Evolutionary conservation across 1,140 invertebrate genomes (phyloP).

Genomic region (Bombus sibiricus): DNA sequence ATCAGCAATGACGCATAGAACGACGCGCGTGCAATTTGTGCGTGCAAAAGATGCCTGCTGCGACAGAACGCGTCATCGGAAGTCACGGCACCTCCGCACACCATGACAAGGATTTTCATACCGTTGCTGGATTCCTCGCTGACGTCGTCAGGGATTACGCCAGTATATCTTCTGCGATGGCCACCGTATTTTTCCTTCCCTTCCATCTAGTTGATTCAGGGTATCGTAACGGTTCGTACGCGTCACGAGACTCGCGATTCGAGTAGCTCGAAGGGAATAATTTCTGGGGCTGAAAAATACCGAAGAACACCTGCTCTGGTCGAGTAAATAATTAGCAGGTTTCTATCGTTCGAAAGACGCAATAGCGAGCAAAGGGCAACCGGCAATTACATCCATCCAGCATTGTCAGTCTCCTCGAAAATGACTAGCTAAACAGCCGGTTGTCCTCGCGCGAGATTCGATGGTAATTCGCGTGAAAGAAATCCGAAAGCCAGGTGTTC

Average conservation of each 20-base stretch:
- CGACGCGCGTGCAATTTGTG: no score
- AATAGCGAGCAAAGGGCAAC: neutral
- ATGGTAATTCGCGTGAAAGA: neutral
- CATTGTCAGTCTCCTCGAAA: neutral
- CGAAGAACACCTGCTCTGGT: neutral
- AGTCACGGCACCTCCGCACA: neutral
- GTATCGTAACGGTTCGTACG: constrained; percentile 4
- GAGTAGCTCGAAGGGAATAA: neutral
- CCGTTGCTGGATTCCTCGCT: neutral
- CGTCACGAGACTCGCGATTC: neutral
- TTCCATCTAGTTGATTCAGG: neutral
- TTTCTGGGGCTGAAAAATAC: neutral
- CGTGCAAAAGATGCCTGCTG: no score
- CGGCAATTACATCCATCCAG: constrained; percentile 3
- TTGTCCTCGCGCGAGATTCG: neutral
- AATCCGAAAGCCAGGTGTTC: neutral
- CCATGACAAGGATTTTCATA: no score
- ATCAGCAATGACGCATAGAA: neutral
- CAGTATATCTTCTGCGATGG: neutral
- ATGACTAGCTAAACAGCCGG: neutral
- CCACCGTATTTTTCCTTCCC: neutral
- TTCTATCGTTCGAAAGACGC: constrained; percentile 2
- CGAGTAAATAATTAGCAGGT: constrained; percentile 18
- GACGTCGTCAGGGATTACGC: neutral
- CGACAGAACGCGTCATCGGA: neutral